phyloP scores from a whole-genome alignment of 2,797 vertebrate genomes.

The Takifugu rubripes region DNA sequence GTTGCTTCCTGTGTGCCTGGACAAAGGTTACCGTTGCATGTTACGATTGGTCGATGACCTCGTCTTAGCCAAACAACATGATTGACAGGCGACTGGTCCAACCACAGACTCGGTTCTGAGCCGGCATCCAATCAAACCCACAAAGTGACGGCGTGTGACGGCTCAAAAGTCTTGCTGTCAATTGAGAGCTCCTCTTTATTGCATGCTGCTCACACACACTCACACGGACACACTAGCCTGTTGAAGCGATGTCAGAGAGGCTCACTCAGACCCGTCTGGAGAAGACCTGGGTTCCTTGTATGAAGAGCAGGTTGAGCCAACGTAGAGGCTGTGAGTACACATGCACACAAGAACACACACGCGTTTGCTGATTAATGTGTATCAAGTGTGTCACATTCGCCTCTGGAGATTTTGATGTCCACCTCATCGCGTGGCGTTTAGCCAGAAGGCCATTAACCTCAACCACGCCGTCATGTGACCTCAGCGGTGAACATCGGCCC shows the following conservation, averaged over 20 bases:
- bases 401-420: too few relatives aligned
- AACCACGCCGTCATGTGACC: background rate
- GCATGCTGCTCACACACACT: slow-evolving; percentile 12
- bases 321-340: slow-evolving; percentile 84
- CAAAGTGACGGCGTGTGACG: background rate
- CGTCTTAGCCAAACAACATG: background rate
- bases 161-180: slow-evolving; percentile 27
- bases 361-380: background rate
- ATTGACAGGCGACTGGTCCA: slow-evolving; percentile 16
- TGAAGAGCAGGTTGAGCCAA: slow-evolving; percentile 69
- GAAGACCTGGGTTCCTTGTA: slow-evolving; percentile 85
- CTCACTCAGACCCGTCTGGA: slow-evolving; percentile 82
- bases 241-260: slow-evolving; percentile 65
- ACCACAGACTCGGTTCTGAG: slow-evolving; percentile 8
- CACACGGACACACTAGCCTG: slow-evolving; percentile 7
- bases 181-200: slow-evolving; percentile 10
- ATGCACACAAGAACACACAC: slow-evolving; percentile 1
- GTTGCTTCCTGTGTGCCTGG: slow-evolving; percentile 1
- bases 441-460: background rate
- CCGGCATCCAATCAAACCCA: slow-evolving; percentile 6
- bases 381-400: background rate
- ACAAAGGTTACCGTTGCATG: slow-evolving; percentile 1
- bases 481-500: too few relatives aligned
- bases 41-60: slow-evolving; percentile 18
- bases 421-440: background rate